A percentile compares a stretch with the other conserved stretches of the same genome.
These are phyloP conservation scores for Ditula angustiorana DNA, from an alignment of 2,888 invertebrate genomes.

Conservation along the genomic window DNA sequence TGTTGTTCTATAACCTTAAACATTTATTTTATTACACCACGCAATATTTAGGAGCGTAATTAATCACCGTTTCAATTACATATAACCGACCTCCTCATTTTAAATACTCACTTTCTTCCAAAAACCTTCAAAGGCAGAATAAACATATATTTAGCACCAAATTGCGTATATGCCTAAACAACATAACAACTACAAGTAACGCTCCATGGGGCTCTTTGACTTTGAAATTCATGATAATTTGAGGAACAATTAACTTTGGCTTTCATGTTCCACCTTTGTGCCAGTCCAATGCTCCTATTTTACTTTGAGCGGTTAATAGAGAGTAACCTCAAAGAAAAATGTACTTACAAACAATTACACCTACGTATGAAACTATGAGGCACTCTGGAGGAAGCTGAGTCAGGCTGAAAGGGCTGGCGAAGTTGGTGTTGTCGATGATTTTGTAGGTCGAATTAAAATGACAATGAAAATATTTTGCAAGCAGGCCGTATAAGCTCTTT, in stretches of 20 bases:
- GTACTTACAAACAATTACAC: constrained; percentile 84
- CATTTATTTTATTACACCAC: no score
- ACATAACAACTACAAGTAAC: constrained; percentile 16
- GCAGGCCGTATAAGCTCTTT: no score
- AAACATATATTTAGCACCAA: constrained; percentile 16
- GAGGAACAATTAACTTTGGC: constrained; percentile 78
- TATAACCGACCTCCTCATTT: no score
- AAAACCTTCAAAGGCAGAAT: neutral
- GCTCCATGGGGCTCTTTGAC: constrained; percentile 62
- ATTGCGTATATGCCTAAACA: constrained; percentile 20
- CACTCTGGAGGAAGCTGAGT: constrained; percentile 77
- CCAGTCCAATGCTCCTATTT: constrained; percentile 79
- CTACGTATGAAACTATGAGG: constrained; percentile 81
- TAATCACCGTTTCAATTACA: no score
- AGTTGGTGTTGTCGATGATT: constrained; percentile 50
- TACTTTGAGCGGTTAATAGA: constrained; percentile 81
- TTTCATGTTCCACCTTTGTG: constrained; percentile 81
- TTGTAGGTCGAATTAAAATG: neutral
- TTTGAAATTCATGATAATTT: constrained; percentile 80
- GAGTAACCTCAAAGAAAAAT: constrained; percentile 86
- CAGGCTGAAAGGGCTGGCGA: constrained; percentile 62
- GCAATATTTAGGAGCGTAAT: no score
- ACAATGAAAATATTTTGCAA: no score
- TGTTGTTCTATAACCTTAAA: no score
- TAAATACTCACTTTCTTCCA: no score